Conservation (phyloP, 2,113 vertebrate species). For the Junco hyemalis region DNA sequence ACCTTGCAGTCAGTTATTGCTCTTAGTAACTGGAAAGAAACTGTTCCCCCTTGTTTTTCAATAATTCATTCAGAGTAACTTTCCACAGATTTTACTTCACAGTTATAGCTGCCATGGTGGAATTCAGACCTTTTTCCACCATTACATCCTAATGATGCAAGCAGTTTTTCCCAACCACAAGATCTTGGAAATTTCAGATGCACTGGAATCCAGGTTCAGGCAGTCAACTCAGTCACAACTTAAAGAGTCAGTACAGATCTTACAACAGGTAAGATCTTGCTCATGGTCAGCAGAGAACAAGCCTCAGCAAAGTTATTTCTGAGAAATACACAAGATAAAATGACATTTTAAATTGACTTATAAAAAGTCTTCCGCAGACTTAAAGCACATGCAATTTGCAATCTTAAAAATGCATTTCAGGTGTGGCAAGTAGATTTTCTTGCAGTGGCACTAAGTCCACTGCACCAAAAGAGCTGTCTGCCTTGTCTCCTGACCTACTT, state of each 20-base stretch:
- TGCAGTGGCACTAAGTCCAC: not conserved
- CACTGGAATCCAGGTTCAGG: not conserved
- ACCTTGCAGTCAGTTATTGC: not conserved
- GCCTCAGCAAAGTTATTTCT: not conserved
- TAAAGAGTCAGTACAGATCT: not conserved
- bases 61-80: not conserved
- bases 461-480: not conserved
- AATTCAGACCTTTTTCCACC: not conserved
- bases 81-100: not conserved
- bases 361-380: not conserved
- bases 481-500: not conserved
- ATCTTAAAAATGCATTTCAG: not conserved
- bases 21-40: not conserved
- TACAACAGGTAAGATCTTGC: not conserved
- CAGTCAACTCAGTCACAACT: not conserved
- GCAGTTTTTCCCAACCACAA: not conserved
- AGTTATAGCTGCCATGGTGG: not conserved
- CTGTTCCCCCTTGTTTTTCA: not conserved
- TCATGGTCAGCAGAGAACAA: not conserved
- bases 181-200: not conserved
- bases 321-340: not conserved
- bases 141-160: not conserved
- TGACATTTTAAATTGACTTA: not conserved
- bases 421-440: not conserved
- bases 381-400: not conserved